Conservation (phyloP, 2,888 invertebrate genomes). For the Diarsia rubi region DNA sequence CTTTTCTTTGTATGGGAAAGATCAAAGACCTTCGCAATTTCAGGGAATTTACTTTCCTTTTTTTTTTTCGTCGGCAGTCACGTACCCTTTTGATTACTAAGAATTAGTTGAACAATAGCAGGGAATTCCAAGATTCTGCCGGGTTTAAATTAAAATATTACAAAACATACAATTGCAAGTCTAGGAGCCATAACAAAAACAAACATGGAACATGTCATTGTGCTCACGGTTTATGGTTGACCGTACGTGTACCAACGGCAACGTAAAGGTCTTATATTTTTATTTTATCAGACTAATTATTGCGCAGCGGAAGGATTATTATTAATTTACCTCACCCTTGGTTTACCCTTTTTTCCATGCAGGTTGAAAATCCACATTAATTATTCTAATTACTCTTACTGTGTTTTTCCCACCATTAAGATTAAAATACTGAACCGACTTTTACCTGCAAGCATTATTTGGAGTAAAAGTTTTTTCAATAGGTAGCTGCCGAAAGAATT, state of each 20-base stretch:
- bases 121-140: not conserved
- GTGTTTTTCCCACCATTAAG: not conserved
- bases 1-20: not conserved
- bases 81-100: constrained; percentile 23
- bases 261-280: not conserved
- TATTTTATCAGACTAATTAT: not conserved
- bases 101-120: constrained; percentile 27
- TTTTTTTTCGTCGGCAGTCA: constrained; percentile 13
- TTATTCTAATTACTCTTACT: not conserved
- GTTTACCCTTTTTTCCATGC: not conserved
- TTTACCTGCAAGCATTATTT: not conserved
- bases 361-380: not conserved
- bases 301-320: not conserved
- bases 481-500: not conserved
- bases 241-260: not conserved
- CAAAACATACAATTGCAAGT: constrained; percentile 13
- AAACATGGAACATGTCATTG: not conserved
- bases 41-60: constrained; percentile 14
- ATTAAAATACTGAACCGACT: not conserved
- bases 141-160: constrained; percentile 25
- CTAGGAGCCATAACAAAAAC: not conserved
- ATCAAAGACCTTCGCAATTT: constrained; percentile 18
- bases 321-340: not conserved
- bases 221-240: not conserved
- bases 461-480: not conserved